Evolutionary conservation across 1,140 invertebrate species (phyloP), one percentile per base, ranked within the genome.

Genomic region (Riptortus pedestris): DNA sequence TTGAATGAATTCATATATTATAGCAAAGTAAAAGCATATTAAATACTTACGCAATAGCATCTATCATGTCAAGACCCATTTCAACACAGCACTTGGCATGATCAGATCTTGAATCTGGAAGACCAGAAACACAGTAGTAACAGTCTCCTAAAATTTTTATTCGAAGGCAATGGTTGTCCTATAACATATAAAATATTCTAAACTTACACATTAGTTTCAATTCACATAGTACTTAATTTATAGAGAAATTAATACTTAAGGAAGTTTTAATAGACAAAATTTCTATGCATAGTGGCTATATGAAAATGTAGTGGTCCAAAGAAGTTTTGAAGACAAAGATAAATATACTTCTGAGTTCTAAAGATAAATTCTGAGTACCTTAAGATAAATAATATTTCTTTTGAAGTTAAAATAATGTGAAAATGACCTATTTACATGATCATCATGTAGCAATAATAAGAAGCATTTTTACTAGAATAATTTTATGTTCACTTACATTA

Each of bases 111-210:
- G 86, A 81, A 71, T 91, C 88, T 1, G 90, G 89, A 65, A 92
- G 74, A 14, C 88, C 90, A 60, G 87, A 88, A 47, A 93, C 90
- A 75, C 90, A 92, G 75, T 92, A 92, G 75, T 92, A 92, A 70
- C 90, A 92, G 75, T 93, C 89, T n/a, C 90, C 90, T 28, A 92
- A 79, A 69, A 93, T 91, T 77, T 93, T 92, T 67, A 93, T 92
- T 52, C 90, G 80, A 60, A 91, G 78, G 71, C 91, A 91, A 73
- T 91, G 86, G 72, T 92, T 92, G 74, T 90, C 89, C 88, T 91
- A 72, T 20, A 76, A 73, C 69, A 71, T 2, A 63, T 68, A 70
- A 22, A 80, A 65, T 12, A 67, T n/a, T n/a, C n/a, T n/a, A n/a
- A n/a, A n/a, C n/a, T n/a, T n/a, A n/a, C n/a, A 43, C 5, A 55